These are phyloP conservation scores for Petrophora chlorosata DNA, from an alignment of 2,888 invertebrate genomes.

Conservation along the genomic window DNA sequence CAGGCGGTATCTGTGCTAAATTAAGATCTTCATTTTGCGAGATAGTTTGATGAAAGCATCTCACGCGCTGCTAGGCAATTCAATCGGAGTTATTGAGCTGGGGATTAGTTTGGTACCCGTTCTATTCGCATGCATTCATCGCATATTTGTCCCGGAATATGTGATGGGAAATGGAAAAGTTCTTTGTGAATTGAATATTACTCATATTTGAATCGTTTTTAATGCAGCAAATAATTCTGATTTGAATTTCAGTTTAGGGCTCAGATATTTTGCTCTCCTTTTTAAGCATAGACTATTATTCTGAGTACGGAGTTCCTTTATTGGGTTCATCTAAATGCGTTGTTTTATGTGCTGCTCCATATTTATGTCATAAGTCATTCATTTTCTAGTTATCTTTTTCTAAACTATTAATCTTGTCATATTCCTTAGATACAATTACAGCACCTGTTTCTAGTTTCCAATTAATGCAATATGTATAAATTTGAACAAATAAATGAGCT, in stretches of 20 bases:
- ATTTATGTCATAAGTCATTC: no score
- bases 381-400: no score
- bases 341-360: no score
- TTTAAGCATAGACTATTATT: no score
- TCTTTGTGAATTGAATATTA: neutral
- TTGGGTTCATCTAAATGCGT: no score
- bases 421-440: no score
- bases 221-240: no score
- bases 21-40: constrained; percentile 43
- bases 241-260: no score
- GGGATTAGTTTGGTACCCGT: constrained; percentile 35
- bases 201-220: neutral
- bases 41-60: constrained; percentile 44
- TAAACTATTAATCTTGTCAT: no score
- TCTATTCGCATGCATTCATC: constrained; percentile 25
- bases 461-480: neutral
- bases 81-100: constrained; percentile 40
- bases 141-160: constrained; percentile 17
- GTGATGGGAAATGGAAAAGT: neutral
- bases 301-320: no score
- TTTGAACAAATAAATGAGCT: constrained; percentile 2
- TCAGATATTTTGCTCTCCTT: no score
- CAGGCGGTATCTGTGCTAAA: constrained; percentile 27
- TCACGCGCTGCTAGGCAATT: constrained; percentile 42
- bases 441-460: neutral